Conservation (phyloP, 53 echinoderm and acorn worm species). For the Luidia sarsii region DNA sequence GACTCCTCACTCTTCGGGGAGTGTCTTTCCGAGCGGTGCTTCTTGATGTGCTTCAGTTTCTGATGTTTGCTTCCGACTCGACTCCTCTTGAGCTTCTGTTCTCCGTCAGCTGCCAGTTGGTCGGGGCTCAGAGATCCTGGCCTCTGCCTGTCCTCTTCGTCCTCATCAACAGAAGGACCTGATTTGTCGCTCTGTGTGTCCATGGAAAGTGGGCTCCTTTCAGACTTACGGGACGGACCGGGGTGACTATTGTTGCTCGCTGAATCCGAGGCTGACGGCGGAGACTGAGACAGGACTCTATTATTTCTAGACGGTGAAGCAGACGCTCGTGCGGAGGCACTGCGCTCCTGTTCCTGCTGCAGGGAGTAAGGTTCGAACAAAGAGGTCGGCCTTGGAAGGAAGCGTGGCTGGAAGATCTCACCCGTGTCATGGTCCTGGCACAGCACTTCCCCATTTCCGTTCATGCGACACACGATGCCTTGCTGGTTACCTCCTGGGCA, state of each 20-base stretch:
- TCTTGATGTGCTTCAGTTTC: conserved; percentile 49
- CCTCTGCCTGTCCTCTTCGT: background rate
- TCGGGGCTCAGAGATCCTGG: conserved; percentile 54
- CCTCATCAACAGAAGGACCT: conserved; percentile 9
- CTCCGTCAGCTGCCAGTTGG: conserved; percentile 35
- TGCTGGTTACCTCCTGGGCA: conserved; percentile 39
- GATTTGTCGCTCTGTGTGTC: conserved; percentile 30
- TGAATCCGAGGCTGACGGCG: background rate
- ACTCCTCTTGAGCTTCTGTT: conserved; percentile 45
- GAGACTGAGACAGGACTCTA: background rate
- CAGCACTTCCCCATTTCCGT: background rate
- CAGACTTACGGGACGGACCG: background rate
- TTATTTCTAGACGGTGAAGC: conserved; percentile 10
- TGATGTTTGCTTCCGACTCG: conserved; percentile 45
- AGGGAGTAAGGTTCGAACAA: conserved; percentile 57
- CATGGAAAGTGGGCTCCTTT: conserved; percentile 23
- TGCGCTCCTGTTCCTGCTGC: conserved; percentile 35
- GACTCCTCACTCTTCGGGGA: conserved; percentile 47
- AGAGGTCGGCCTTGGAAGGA: conserved; percentile 49
- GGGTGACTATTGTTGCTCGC: background rate
- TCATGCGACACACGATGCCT: conserved; percentile 21
- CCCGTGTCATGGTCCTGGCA: conserved; percentile 29
- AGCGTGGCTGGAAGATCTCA: conserved; percentile 17
- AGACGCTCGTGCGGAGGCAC: conserved; percentile 17
- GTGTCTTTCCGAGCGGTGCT: conserved; percentile 48